Conservation (phyloP, 2,888 invertebrate species). For the Byasa hedistus region DNA sequence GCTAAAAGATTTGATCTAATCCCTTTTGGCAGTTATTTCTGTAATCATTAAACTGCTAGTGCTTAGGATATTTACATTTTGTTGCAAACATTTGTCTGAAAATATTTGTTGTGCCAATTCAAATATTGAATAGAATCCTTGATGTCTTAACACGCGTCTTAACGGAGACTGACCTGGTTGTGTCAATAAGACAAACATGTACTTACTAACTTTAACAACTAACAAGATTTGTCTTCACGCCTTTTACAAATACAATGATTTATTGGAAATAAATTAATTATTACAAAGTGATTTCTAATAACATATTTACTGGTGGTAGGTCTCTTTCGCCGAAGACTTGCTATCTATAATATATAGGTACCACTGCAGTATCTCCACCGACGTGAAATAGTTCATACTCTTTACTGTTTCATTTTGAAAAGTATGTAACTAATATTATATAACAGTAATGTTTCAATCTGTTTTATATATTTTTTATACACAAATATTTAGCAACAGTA, state of each 20-base stretch:
- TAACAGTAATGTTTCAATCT: not conserved
- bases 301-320: too few relatives aligned
- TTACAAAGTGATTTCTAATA: too few relatives aligned
- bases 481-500: too few relatives aligned
- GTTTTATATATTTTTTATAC: too few relatives aligned
- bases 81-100: conserved; percentile 17
- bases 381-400: too few relatives aligned
- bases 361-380: too few relatives aligned
- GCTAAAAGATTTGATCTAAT: not conserved
- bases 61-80: not conserved
- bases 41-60: not conserved
- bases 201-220: not conserved
- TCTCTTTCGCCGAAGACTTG: too few relatives aligned
- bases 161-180: conserved; percentile 14
- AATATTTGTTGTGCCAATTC: not conserved
- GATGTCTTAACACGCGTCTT: conserved; percentile 1
- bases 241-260: not conserved
- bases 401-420: too few relatives aligned
- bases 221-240: not conserved
- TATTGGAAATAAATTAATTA: too few relatives aligned
- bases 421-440: not conserved
- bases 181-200: conserved; percentile 10
- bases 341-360: too few relatives aligned
- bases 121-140: conserved; percentile 7
- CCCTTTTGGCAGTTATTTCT: not conserved